Conservation (phyloP, 2,113 vertebrate species). For the Echinops telfairi region DNA sequence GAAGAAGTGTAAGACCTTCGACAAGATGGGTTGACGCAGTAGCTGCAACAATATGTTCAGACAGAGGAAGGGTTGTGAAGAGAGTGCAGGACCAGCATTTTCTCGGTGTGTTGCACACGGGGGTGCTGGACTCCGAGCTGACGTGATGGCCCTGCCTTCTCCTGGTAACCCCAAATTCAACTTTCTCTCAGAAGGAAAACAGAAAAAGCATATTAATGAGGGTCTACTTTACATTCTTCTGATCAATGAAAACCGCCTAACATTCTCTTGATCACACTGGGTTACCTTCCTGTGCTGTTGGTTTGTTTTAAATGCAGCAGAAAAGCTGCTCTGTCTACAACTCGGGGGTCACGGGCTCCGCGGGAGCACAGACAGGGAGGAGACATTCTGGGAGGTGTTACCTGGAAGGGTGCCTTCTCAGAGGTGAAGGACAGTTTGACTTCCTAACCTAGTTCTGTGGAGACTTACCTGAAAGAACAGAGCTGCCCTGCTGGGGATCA, state of each 20-base stretch:
- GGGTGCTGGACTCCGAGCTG: not conserved
- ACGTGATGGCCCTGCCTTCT: constrained; percentile 20
- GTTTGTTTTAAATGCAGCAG: constrained; percentile 67
- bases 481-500: not conserved
- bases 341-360: constrained; percentile 23
- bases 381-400: not conserved
- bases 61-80: not conserved
- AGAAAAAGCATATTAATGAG: constrained; percentile 39
- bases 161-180: constrained; percentile 35
- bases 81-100: not conserved
- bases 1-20: not conserved
- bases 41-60: not conserved
- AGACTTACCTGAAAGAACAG: not conserved
- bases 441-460: not conserved
- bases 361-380: not conserved
- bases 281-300: constrained; percentile 51
- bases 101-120: not conserved
- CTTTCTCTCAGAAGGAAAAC: constrained; percentile 25
- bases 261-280: not conserved
- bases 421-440: not conserved
- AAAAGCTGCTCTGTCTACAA: constrained; percentile 47
- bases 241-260: not conserved
- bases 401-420: constrained; percentile 25
- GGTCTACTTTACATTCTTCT: not conserved
- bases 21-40: not conserved